phyloP scores from a whole-genome alignment of 2,113 vertebrate genomes.

The Salvelinus sp. region DNA sequence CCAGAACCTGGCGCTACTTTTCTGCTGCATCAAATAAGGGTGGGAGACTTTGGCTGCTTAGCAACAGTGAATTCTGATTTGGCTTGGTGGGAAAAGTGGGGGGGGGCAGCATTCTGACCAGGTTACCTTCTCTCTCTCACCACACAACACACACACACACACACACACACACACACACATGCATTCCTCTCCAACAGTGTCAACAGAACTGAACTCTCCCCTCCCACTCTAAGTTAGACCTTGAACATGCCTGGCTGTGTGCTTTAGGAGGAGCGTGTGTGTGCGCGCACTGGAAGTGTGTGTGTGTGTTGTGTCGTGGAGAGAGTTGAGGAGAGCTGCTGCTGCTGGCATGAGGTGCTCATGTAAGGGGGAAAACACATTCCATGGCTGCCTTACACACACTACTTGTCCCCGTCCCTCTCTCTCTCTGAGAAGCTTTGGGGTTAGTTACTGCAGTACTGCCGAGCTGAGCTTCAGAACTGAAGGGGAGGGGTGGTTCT shows the following conservation, averaged over 20 bases:
- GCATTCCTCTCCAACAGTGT: constrained; percentile 19
- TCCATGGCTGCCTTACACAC: constrained; percentile 36
- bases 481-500: constrained; percentile 52
- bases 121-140: constrained; percentile 24
- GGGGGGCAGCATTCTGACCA: constrained; percentile 8
- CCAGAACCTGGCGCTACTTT: not conserved
- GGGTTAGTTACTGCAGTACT: constrained; percentile 59
- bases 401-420: no score
- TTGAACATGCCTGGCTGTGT: constrained; percentile 6
- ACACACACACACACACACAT: constrained; percentile 2
- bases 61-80: constrained; percentile 40
- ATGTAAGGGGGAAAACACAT: constrained; percentile 32
- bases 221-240: constrained; percentile 11
- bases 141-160: constrained; percentile 11
- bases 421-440: constrained; percentile 11
- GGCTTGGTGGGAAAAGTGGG: not conserved
- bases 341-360: constrained; percentile 18
- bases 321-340: not conserved
- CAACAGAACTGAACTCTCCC: constrained; percentile 14
- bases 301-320: not conserved
- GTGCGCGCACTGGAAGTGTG: not conserved
- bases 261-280: not conserved
- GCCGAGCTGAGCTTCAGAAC: constrained; percentile 44
- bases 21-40: constrained; percentile 28
- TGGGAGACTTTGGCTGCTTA: constrained; percentile 30